These are phyloP conservation scores for Mongoloraphidia duomilia DNA, from an alignment of 2,888 invertebrate genomes.

Conservation along the genomic window DNA sequence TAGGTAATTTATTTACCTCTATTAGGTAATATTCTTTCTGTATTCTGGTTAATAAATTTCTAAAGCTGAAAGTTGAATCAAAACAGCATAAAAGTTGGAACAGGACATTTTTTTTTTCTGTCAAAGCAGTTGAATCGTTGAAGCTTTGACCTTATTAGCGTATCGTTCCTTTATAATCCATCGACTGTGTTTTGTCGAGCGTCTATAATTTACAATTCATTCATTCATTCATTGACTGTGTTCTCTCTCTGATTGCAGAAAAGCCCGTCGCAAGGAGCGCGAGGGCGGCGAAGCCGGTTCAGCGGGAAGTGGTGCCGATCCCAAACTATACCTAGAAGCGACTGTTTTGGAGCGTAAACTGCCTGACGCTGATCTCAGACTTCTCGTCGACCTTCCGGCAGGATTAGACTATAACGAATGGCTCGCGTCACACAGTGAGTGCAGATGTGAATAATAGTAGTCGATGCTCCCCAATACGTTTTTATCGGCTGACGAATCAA, in stretches of 20 bases:
- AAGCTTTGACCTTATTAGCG: neutral
- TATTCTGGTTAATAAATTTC: too few species aligned
- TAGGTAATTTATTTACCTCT: too few species aligned
- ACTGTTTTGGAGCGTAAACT: conserved; percentile 86
- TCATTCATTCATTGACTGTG: conserved; percentile 9
- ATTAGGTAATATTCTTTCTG: too few species aligned
- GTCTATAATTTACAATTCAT: conserved; percentile 6
- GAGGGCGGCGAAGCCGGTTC: conserved; percentile 43
- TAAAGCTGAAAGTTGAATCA: too few species aligned
- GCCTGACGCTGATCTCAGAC: conserved; percentile 85
- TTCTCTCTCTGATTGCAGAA: conserved; percentile 48
- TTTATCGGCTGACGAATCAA: neutral
- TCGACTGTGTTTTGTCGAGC: neutral
- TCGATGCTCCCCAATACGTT: neutral
- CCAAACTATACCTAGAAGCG: conserved; percentile 90
- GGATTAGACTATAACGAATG: conserved; percentile 98
- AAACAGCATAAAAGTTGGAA: too few species aligned
- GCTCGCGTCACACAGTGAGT: conserved; percentile 95
- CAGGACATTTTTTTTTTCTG: too few species aligned
- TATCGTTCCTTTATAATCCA: neutral
- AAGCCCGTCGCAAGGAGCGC: conserved; percentile 92
- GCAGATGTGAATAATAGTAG: neutral
- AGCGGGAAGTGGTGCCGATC: conserved; percentile 59
- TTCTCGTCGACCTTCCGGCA: conserved; percentile 86
- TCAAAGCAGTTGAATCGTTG: too few species aligned